Base-by-base conservation (phyloP, 2,888 invertebrate species). In the Drosophila multiciliata region DNA sequence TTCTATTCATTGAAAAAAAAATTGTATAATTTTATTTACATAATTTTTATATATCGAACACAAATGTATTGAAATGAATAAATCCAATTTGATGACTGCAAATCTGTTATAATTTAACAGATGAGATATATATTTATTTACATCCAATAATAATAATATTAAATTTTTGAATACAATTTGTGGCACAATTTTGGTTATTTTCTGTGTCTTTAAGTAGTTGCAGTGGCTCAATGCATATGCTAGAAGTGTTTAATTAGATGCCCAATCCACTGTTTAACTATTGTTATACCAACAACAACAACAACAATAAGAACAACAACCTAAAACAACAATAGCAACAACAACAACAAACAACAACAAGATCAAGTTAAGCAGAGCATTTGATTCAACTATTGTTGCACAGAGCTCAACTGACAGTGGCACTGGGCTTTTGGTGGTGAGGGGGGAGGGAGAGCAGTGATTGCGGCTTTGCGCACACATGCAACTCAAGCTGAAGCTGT, bases 361-460 rank as follows among this genome's bases (percentile, higher is more conserved):
- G 32, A 60, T n/a, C n/a, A 29, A 23, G 50, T 66, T 57, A n/a
- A 57, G 35, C 29, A 50, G 50, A 20, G 55, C 11, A 40, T 66
- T 55, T 67, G 58, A 52, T 20, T 45, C 68, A 45, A 68, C 58
- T 59, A 68, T 48, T 68, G 69, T 59, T 40, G 40, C 35, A 38
- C 36, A 38, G 52, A 68, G 45, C 59, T 35, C 17, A 68, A 67
- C 68, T 53, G 68, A 53, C 68, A 48, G 42, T 12, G 20, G 33
- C 59, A 59, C 68, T 67, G 45, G 32, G 48, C 17, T 17, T n/a
- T 12, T 5, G 12, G 15, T n/a, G 32, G 1, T 17, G 1, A 15
- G 17, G 3, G 3, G 2, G 23, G 35, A 1, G 3, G 15, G 4
- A 23, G 23, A 23, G 29, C 6, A 29, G 29, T 29, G 29, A 29